Evolutionary conservation across 2,797 vertebrate genomes (phyloP).

Genomic region (Chanos chanos): DNA sequence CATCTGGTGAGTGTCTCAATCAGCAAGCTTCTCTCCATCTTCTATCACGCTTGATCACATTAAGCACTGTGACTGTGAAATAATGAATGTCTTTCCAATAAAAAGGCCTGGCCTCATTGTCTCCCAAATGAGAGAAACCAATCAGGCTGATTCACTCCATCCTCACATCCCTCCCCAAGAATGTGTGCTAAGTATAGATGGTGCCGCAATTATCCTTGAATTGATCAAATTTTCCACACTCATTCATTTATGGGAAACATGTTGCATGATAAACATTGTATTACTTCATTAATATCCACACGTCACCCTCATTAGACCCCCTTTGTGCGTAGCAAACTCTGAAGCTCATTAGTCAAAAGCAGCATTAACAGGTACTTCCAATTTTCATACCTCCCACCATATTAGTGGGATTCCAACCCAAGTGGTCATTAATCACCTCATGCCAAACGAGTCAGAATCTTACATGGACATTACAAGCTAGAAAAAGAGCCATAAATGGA

Average conservation of each 20-base stretch:
- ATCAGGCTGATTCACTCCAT: slow-evolving; percentile 30
- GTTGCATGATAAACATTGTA: slow-evolving; percentile 48
- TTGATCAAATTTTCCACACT: slow-evolving; percentile 49
- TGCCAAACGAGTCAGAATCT: slow-evolving; percentile 27
- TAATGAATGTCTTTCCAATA: slow-evolving; percentile 39
- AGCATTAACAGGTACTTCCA: slow-evolving; percentile 55
- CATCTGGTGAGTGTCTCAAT: slow-evolving; percentile 40
- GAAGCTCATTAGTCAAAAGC: slow-evolving; percentile 48
- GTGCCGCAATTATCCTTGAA: slow-evolving; percentile 47
- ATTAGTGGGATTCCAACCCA: slow-evolving; percentile 39
- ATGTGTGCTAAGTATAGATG: slow-evolving; percentile 40
- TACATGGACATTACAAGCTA: neutral
- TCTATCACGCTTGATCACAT: slow-evolving; percentile 35
- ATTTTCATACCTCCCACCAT: slow-evolving; percentile 51
- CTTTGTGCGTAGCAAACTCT: slow-evolving; percentile 45
- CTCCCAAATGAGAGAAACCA: slow-evolving; percentile 29
- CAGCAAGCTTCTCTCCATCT: slow-evolving; percentile 13
- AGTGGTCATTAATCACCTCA: slow-evolving; percentile 40
- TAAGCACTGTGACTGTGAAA: slow-evolving; percentile 37
- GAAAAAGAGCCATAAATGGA: too few species aligned
- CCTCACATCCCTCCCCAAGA: slow-evolving; percentile 23
- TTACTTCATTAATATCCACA: slow-evolving; percentile 48
- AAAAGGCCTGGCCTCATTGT: slow-evolving; percentile 22
- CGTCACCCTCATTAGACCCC: slow-evolving; percentile 42
- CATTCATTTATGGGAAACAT: slow-evolving; percentile 45